Evolutionary conservation across 2,888 invertebrate species (phyloP).

Genomic region (Drosophila prostipennis): DNA sequence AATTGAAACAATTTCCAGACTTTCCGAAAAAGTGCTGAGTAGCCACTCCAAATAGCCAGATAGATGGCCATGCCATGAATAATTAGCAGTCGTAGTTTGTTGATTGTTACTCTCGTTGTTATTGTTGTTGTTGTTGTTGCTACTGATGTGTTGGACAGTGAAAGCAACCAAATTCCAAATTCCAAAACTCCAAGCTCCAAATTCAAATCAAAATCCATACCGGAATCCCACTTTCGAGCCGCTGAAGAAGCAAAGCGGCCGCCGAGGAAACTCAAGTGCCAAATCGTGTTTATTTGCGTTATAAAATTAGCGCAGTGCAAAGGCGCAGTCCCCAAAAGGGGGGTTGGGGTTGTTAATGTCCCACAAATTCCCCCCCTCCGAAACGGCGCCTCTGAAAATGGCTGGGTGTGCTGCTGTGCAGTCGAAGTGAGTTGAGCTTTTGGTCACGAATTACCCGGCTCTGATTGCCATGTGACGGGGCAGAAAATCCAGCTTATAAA

Average conservation of each 20-base stretch:
- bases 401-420: slow-evolving; percentile 4
- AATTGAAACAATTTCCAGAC: slow-evolving; percentile 33
- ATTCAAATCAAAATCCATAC: slow-evolving; percentile 35
- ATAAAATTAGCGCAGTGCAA: slow-evolving; percentile 71
- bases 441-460: slow-evolving; percentile 59
- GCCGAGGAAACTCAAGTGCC: slow-evolving; percentile 62
- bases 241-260: slow-evolving; percentile 59
- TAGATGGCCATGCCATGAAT: slow-evolving; percentile 65
- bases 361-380: background rate
- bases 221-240: slow-evolving; percentile 41
- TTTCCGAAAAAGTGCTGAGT: slow-evolving; percentile 34
- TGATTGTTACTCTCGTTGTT: slow-evolving; percentile 12
- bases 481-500: slow-evolving; percentile 66
- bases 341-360: background rate
- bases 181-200: background rate
- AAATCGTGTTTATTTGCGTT: slow-evolving; percentile 79
- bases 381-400: slow-evolving; percentile 7
- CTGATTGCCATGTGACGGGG: slow-evolving; percentile 71
- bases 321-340: slow-evolving; percentile 13
- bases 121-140: slow-evolving; percentile 8
- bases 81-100: slow-evolving; percentile 64
- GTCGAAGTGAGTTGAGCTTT: slow-evolving; percentile 40
- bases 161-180: slow-evolving; percentile 5
- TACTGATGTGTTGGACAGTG: slow-evolving; percentile 19
- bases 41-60: slow-evolving; percentile 55